phyloP scores from a whole-genome alignment of 1,140 invertebrate species.

The Danaus plexippus region DNA sequence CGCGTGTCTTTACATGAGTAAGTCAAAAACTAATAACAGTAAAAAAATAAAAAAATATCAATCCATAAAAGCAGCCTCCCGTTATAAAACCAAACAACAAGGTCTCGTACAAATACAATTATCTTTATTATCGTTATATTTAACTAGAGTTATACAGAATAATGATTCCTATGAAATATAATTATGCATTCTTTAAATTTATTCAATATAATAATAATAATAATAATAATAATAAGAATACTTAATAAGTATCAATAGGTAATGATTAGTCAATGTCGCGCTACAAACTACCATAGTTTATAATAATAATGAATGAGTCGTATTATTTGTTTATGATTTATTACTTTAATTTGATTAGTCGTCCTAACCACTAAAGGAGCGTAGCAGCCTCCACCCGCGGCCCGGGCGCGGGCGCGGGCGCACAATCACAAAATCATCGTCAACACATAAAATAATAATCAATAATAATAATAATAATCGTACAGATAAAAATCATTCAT shows the following conservation, averaged over 20 bases:
- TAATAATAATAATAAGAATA: slow-evolving; percentile 68
- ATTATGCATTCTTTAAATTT: slow-evolving; percentile 72
- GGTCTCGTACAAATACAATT: slow-evolving; percentile 67
- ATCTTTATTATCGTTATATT: slow-evolving; percentile 72
- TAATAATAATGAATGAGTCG: slow-evolving; percentile 69
- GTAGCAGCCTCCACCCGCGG: slow-evolving; percentile 58
- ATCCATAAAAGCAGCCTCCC: slow-evolving; percentile 65
- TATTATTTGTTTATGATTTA: slow-evolving; percentile 67
- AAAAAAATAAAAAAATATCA: slow-evolving; percentile 73
- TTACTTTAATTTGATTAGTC: slow-evolving; percentile 67
- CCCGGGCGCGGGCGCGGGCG: slow-evolving; percentile 34
- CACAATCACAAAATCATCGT: slow-evolving; percentile 69
- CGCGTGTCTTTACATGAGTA: slow-evolving; percentile 64
- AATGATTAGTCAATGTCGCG: slow-evolving; percentile 69
- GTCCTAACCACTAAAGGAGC: slow-evolving; percentile 66
- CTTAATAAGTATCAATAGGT: slow-evolving; percentile 71
- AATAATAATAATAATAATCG: slow-evolving; percentile 72
- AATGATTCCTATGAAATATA: slow-evolving; percentile 75
- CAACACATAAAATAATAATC: slow-evolving; percentile 72
- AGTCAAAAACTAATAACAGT: slow-evolving; percentile 71
- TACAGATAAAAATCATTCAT: slow-evolving; percentile 72
- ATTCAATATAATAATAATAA: slow-evolving; percentile 67
- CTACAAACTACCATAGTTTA: slow-evolving; percentile 69
- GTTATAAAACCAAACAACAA: slow-evolving; percentile 55
- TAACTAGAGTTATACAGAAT: slow-evolving; percentile 75